These are phyloP conservation scores for Rhipidura dahli DNA, from an alignment of 2,113 vertebrate species.

Conservation along the genomic window DNA sequence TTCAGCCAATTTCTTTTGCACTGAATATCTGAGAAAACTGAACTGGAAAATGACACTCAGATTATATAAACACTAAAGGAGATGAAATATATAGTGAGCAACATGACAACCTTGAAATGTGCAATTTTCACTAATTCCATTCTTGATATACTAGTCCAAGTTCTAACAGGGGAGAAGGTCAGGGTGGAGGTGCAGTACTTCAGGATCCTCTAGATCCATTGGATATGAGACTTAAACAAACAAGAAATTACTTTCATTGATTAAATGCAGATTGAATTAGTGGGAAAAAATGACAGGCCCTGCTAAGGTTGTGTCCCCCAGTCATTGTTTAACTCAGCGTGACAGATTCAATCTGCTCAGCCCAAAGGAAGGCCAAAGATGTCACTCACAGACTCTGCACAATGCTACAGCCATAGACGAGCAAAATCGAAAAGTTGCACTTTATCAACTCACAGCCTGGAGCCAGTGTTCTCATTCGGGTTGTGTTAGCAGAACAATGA, in stretches of 20 bases:
- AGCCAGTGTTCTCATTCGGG: conserved; percentile 79
- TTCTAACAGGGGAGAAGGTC: conserved; percentile 58
- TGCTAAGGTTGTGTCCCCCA: conserved; percentile 79
- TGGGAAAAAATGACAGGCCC: conserved; percentile 76
- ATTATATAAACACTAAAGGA: not conserved
- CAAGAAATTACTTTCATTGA: conserved; percentile 88
- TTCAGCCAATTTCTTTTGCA: not conserved
- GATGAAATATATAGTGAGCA: not conserved
- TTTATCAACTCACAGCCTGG: conserved; percentile 84
- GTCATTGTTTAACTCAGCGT: conserved; percentile 85
- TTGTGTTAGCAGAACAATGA: conserved; percentile 81
- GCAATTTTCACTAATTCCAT: conserved; percentile 15
- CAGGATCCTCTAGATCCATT: conserved; percentile 68
- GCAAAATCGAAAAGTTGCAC: conserved; percentile 85
- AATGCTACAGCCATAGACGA: conserved; percentile 71
- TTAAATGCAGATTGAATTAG: conserved; percentile 89
- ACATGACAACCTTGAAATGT: not conserved
- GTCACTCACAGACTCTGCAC: conserved; percentile 76
- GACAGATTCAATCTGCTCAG: conserved; percentile 90
- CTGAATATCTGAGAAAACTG: not conserved
- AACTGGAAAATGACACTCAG: not conserved
- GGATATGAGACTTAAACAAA: conserved; percentile 84
- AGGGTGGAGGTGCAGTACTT: conserved; percentile 63
- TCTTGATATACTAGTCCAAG: conserved; percentile 36
- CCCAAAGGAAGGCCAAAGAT: conserved; percentile 76